A percentile compares a stretch with the other conserved stretches of the same genome.
phyloP scores from a whole-genome alignment of 2,113 vertebrate species.

The Myocastor coypus region DNA sequence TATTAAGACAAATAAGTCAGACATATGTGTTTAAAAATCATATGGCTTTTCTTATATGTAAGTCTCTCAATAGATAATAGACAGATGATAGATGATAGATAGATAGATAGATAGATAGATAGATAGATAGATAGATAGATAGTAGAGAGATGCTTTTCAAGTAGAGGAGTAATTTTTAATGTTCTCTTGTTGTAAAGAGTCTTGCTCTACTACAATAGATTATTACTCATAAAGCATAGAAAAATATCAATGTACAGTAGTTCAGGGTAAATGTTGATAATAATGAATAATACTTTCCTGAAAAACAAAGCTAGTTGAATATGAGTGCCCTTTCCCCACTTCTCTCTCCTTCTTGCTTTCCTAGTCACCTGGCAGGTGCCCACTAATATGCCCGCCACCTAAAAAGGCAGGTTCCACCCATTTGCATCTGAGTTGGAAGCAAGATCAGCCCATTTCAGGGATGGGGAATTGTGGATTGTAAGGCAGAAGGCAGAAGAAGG shows the following conservation, averaged over 20 bases:
- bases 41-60: background rate
- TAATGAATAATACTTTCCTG: background rate
- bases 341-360: background rate
- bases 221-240: background rate
- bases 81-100: background rate
- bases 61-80: background rate
- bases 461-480: background rate
- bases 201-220: background rate
- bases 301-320: constrained; percentile 7
- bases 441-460: background rate
- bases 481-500: background rate
- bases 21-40: background rate
- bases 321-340: background rate
- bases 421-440: background rate
- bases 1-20: background rate
- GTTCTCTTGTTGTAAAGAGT: background rate
- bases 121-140: background rate
- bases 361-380: background rate
- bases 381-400: background rate
- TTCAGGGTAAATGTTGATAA: background rate
- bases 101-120: background rate
- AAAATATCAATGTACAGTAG: background rate
- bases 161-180: background rate
- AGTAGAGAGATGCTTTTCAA: background rate
- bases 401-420: background rate